Evolutionary conservation across 2,113 vertebrate species (phyloP), one percentile per base, ranked within the genome.

Genomic region (Gnathonemus longibarbis): DNA sequence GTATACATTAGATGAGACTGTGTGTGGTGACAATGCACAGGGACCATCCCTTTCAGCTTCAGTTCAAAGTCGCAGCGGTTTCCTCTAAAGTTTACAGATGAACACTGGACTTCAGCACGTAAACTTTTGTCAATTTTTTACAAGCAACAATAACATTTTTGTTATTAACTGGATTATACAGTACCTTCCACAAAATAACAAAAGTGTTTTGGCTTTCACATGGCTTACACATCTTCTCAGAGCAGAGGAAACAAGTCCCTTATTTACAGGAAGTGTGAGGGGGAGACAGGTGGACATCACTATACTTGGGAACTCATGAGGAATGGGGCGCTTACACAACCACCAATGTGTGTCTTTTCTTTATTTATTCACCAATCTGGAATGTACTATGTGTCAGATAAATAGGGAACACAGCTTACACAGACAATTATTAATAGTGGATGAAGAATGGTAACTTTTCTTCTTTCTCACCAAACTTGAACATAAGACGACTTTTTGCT

Each of bases 1-100:
- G 97, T 96, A 97, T 98, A 99, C 97, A 99, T 97, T 97, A 97
- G 97, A 99, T 98, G 98, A 96, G 94, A 94, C 95, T 96, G 96
- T 98, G 97, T 97, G 96, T 97, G 96, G 95, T 96, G 97, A 96
- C 95, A 93, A 97, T 95, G 96, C 96, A 96, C 97, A 97, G 96
- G 96, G 97, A 98, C 96, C 21, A 96, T 95, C 97, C 97, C 94
- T 96, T 96, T 92, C 90, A 92, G 93, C 89, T 88, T 85, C 46
- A 19, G 92, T 90, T 94, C 56, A 45, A 96, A 98, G 98, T 95
- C 96, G 95, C 97, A 97, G 97, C 97, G 97, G 97, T 97, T 97
- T 98, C 98, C 97, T 98, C 95, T 91, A 93, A 91, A 94, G 91
- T 93, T 91, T 89, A 94, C 92, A 92, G 94, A 93, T 94, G 94